Percentiles rank a stretch among this genome's conserved stretches.
Evolutionary conservation across 2,113 vertebrate genomes (phyloP).

Genomic region (Trochalopteron elliotii): DNA sequence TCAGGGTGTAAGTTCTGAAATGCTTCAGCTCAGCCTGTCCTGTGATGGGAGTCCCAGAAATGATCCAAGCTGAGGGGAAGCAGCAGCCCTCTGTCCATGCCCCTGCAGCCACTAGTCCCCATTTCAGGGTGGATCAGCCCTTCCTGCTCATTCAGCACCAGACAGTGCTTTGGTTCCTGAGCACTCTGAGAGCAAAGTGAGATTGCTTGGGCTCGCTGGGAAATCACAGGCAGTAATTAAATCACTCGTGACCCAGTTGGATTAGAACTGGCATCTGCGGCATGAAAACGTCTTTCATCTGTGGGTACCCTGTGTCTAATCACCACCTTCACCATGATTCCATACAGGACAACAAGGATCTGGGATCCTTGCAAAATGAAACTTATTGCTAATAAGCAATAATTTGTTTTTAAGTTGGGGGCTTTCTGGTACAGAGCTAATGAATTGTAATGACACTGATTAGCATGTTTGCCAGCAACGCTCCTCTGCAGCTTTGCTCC

Average conservation of each 20-base stretch:
- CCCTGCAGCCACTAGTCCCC: background rate
- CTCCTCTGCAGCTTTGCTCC: background rate
- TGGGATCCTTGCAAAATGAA: background rate
- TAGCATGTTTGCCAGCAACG: background rate
- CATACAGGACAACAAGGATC: background rate
- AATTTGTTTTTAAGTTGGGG: background rate
- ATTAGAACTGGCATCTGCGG: conserved; percentile 2
- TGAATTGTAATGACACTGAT: conserved; percentile 22
- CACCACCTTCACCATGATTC: background rate
- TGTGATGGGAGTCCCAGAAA: fast-evolving
- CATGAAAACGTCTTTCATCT: background rate
- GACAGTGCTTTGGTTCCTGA: fast-evolving
- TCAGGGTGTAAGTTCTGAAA: background rate
- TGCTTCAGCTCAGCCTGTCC: background rate
- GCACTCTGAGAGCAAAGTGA: background rate
- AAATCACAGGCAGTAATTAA: conserved; percentile 35
- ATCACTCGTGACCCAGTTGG: conserved; percentile 43
- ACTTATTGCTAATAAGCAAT: background rate
- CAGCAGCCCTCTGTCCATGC: background rate
- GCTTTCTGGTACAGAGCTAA: background rate
- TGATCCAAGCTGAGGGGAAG: background rate
- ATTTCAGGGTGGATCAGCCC: background rate
- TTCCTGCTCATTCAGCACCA: background rate
- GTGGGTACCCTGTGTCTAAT: background rate
- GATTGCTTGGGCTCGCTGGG: background rate